A percentile compares a stretch with the other conserved stretches of the same genome.
Evolutionary conservation across 2,113 vertebrate genomes (phyloP).

Genomic region (Sphaerodactylus townsendi): DNA sequence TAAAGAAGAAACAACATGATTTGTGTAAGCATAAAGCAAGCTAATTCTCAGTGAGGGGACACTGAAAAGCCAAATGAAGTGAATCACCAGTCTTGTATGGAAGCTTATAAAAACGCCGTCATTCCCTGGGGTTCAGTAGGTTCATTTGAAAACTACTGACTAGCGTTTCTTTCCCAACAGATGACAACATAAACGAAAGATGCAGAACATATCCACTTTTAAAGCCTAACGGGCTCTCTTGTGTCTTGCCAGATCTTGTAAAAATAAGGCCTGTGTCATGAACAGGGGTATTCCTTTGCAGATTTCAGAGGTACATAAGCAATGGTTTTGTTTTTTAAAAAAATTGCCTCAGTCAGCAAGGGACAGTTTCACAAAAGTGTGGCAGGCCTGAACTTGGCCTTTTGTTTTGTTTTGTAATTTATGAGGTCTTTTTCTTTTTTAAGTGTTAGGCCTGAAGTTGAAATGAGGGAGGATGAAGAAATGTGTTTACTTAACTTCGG

Average conservation of each 20-base stretch:
- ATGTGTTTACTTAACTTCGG: slow-evolving; percentile 31
- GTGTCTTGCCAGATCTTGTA: slow-evolving; percentile 41
- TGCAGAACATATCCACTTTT: slow-evolving; percentile 41
- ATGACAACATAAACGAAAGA: slow-evolving; percentile 35
- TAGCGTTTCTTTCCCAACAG: slow-evolving; percentile 48
- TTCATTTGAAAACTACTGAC: slow-evolving; percentile 44
- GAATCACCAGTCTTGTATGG: slow-evolving; percentile 24
- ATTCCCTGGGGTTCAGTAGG: slow-evolving; percentile 14
- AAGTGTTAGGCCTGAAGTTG: slow-evolving; percentile 14
- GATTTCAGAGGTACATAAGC: slow-evolving; percentile 2
- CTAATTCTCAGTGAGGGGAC: neutral
- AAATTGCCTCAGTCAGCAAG: slow-evolving; percentile 18
- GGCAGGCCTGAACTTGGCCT: slow-evolving; percentile 18
- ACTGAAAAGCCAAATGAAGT: slow-evolving; percentile 35
- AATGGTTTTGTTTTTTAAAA: slow-evolving; percentile 14
- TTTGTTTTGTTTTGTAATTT: slow-evolving; percentile 25
- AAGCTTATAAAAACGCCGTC: slow-evolving; percentile 23
- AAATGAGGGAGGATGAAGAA: slow-evolving; percentile 36
- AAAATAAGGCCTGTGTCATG: slow-evolving; percentile 25
- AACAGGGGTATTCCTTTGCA: slow-evolving; percentile 1
- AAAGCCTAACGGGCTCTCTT: slow-evolving; percentile 22
- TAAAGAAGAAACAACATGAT: neutral
- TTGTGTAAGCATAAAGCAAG: slow-evolving; percentile 2
- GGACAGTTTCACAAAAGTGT: slow-evolving; percentile 14
- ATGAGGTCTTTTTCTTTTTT: slow-evolving; percentile 14